These are phyloP conservation scores for Lepeophtheirus salmonis DNA, from an alignment of 1,140 invertebrate genomes.

Conservation along the genomic window DNA sequence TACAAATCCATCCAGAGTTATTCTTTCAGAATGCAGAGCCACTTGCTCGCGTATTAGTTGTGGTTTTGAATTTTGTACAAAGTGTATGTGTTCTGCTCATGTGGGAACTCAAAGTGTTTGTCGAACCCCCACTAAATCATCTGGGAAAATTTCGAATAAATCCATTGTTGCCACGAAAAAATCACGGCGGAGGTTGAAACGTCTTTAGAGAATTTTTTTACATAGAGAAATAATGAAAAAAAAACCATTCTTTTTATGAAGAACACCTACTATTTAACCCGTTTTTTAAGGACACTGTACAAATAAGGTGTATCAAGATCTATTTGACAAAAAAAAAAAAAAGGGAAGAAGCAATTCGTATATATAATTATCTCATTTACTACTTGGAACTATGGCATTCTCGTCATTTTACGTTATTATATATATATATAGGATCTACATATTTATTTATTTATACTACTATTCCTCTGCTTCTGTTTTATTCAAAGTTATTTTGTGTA, in stretches of 20 bases:
- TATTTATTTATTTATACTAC: no score
- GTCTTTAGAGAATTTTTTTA: not conserved
- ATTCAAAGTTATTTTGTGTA: no score
- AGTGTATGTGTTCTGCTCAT: slow-evolving; percentile 10
- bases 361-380: no score
- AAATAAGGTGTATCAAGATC: no score
- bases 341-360: no score
- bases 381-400: no score
- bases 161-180: not conserved
- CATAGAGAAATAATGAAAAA: not conserved
- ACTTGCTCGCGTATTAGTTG: not conserved
- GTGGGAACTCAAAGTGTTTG: not conserved
- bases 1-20: slow-evolving; percentile 7
- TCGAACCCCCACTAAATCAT: slow-evolving; percentile 1
- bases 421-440: no score
- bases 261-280: not conserved
- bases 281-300: not conserved
- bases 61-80: slow-evolving; percentile 8
- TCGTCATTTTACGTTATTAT: no score
- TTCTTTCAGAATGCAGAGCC: not conserved
- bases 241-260: not conserved
- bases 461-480: no score
- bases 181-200: not conserved
- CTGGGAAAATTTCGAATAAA: not conserved
- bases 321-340: no score